A percentile compares a stretch with the other conserved stretches of the same genome.
phyloP scores from a whole-genome alignment of 2,888 invertebrate genomes.

The Eurois occulta region DNA sequence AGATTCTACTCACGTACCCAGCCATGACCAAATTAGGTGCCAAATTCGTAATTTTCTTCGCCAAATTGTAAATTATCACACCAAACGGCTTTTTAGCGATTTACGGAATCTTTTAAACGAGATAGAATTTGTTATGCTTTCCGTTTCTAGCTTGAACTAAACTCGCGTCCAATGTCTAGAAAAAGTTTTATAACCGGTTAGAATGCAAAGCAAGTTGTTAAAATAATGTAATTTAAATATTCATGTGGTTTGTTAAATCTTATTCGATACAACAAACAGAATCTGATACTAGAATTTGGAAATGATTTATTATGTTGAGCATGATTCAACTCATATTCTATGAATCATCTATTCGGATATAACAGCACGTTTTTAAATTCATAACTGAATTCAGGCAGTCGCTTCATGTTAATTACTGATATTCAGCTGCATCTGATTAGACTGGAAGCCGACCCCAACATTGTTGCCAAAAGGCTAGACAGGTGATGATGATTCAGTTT shows the following conservation, averaged over 20 bases:
- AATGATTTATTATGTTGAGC: not conserved
- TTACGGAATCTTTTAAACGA: conserved; percentile 31
- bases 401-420: too few species aligned
- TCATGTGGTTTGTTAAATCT: not conserved
- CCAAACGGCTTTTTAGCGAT: conserved; percentile 31
- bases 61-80: conserved; percentile 37
- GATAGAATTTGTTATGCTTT: conserved; percentile 54
- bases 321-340: not conserved
- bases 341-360: too few species aligned
- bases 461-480: too few species aligned
- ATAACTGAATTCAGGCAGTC: not conserved
- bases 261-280: not conserved
- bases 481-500: too few species aligned
- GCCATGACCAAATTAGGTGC: conserved; percentile 51
- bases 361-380: not conserved
- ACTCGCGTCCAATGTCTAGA: not conserved
- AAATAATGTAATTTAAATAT: not conserved
- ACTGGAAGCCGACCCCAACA: too few species aligned
- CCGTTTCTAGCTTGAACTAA: conserved; percentile 35
- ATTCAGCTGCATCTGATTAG: too few species aligned
- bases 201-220: not conserved
- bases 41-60: conserved; percentile 38
- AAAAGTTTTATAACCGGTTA: not conserved
- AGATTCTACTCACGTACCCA: conserved; percentile 10
- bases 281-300: not conserved